Evolutionary conservation across 2,113 vertebrate species (phyloP), one percentile per base, ranked within the genome.

Genomic region (Hyla sarda): DNA sequence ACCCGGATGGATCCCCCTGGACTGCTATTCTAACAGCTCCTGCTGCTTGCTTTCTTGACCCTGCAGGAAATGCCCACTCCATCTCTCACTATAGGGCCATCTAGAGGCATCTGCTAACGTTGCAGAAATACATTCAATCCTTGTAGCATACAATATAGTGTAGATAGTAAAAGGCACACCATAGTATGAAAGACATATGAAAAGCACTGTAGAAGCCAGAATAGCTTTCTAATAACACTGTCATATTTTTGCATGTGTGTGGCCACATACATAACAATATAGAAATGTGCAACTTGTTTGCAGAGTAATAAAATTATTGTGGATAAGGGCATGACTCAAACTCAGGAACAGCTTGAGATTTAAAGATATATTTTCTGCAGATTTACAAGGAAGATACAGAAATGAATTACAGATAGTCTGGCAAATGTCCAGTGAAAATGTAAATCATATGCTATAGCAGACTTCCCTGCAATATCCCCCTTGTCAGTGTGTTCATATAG

Each of bases 401-500:
- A 48, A 62, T 48, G 56, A 48, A n/a, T 75, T 48, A 60, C 72
- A 84, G 83, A 84, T 84, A 76, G 56, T 21, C 54, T 76, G 83
- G 72, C 72, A 45, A 25, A 60, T 34, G 48, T 58, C 72, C 83
- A 84, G 71, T 23, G 25, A 14, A 60, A 52, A 32, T 50, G 30
- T 45, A 69, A 50, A 56, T 72, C 32, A 41, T 37, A 58, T 14
- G 17, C 50, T 82, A 48, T 50, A 34, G 82, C 34, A 30, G 52
- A 13, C 71, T 37, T 52, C 34, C 69, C 23, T 45, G 17, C 47
- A 16, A 54, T 48, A 21, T 52, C 65, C 11, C 19, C 10, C 41
- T 14, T 82, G 60, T 82, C 62, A 82, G 23, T 50, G 80, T 52
- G 80, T 82, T 48, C 45, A 69, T 30, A 71, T 17, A 19, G 23